Evolutionary conservation across 23 tunicate species (phyloP), one percentile per base, ranked within the genome.

Genomic region (Pegea sp.): DNA sequence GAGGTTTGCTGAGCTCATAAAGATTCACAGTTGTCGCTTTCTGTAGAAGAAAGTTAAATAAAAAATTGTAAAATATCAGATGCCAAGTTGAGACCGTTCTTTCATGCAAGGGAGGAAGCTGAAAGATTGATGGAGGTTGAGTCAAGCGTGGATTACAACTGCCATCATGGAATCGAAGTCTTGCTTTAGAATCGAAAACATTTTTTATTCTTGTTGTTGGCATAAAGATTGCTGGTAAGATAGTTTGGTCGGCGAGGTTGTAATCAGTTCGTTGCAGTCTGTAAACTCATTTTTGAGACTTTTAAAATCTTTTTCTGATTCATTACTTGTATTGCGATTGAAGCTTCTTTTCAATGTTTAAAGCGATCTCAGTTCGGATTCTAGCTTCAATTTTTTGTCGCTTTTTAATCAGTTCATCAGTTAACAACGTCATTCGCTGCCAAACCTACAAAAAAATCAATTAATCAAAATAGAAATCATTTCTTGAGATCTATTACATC

Each of bases 121-220:
- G 95, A 29, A 84, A 84, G 5, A 84, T 74, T 1, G 95, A 84
- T 42, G 95, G 95, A 22, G 95, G 95, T 42, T 84, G 95, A 18
- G 95, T 69, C 24, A 84, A 62, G 23, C 95, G 38, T 33, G 69
- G 48, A 38, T 84, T 71, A 6, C 95, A 76, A 1, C 68, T 29
- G 19, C 73, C 69, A 5, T 77, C 95, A 38, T 84, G 95, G 32
- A 84, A 84, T 42, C 73, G 69, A 18, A 54, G 56, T 21, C 61
- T 63, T 11, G 95, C 95, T 42, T 84, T 58, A 1, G 95, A 77
- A 61, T 74, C 73, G 76, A 73, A 84, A 25, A 84, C 81, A 52
- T 74, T 84, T 13, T 84, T 77, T 2, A 53, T 67, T 42, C 72
- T 48, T n/a, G n/a, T n/a, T 23, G 95, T 69, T 22, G 95, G 95